Percentiles rank a stretch among this genome's conserved stretches.
These are phyloP conservation scores for Diplodus sargus DNA, from an alignment of 2,797 vertebrate species.

Conservation along the genomic window DNA sequence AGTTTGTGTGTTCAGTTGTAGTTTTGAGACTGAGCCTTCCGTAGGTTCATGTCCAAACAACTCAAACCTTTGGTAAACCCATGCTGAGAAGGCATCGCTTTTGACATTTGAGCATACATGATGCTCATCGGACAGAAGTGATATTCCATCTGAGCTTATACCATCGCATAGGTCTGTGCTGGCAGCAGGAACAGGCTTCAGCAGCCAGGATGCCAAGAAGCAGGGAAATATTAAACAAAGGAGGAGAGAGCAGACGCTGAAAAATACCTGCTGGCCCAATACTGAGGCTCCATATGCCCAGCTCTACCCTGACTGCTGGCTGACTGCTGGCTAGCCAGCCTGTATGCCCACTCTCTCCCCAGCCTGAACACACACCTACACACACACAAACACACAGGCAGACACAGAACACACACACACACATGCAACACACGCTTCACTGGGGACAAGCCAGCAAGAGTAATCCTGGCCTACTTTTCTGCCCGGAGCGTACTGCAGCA, in stretches of 20 bases:
- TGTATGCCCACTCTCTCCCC: constrained; percentile 74
- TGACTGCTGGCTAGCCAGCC: constrained; percentile 75
- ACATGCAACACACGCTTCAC: constrained; percentile 83
- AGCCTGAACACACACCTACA: constrained; percentile 57
- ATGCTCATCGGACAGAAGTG: constrained; percentile 58
- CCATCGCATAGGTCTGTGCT: constrained; percentile 50
- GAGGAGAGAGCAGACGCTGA: constrained; percentile 80
- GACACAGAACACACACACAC: constrained; percentile 45
- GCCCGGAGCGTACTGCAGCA: constrained; percentile 76
- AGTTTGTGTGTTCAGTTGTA: constrained; percentile 5
- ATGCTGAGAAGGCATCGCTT: neutral
- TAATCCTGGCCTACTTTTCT: constrained; percentile 87
- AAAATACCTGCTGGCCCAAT: constrained; percentile 87
- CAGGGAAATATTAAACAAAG: constrained; percentile 82
- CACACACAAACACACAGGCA: constrained; percentile 39
- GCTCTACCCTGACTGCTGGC: constrained; percentile 75
- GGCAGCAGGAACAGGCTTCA: constrained; percentile 70
- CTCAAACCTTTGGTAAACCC: constrained; percentile 7
- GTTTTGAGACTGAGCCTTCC: neutral
- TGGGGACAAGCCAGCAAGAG: constrained; percentile 87
- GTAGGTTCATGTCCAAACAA: constrained; percentile 21
- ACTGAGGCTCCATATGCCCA: constrained; percentile 85
- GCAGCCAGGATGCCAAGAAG: constrained; percentile 67
- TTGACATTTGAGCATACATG: constrained; percentile 34
- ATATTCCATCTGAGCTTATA: constrained; percentile 58